A percentile compares a stretch with the other conserved stretches of the same genome.
phyloP scores from a whole-genome alignment of 2,888 invertebrate genomes.

The Exocentrus adspersus region DNA sequence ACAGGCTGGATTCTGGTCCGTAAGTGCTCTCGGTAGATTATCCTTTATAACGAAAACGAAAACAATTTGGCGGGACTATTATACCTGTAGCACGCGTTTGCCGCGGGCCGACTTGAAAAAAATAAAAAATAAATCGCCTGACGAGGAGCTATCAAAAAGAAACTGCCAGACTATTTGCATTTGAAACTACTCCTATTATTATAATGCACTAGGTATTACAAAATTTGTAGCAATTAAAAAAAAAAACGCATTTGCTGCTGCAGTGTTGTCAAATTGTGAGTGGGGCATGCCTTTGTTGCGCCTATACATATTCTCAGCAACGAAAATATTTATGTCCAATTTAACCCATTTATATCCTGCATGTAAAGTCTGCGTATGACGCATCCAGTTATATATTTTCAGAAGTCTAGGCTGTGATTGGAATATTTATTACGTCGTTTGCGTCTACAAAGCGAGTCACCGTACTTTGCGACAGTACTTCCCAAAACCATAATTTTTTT shows the following conservation, averaged over 20 bases:
- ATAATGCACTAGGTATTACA: not conserved
- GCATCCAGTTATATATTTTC: slow-evolving; percentile 27
- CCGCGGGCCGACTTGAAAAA: slow-evolving; percentile 10
- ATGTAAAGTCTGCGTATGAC: slow-evolving; percentile 24
- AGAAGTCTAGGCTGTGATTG: slow-evolving; percentile 25
- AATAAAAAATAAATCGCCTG: not conserved
- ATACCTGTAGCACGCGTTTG: slow-evolving; percentile 33
- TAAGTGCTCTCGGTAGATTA: slow-evolving; percentile 24
- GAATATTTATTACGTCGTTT: slow-evolving; percentile 17
- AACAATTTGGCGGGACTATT: slow-evolving; percentile 26
- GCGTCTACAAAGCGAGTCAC: no score
- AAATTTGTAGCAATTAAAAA: no score
- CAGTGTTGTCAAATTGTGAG: no score
- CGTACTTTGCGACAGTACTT: not conserved
- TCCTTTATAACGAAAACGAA: slow-evolving; percentile 31
- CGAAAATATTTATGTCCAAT: slow-evolving; percentile 24
- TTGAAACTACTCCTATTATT: not conserved
- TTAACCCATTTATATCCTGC: slow-evolving; percentile 31
- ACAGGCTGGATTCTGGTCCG: slow-evolving; percentile 20
- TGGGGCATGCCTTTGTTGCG: no score
- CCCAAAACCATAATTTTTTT: no score
- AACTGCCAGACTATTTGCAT: not conserved
- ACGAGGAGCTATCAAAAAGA: not conserved
- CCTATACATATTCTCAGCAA: slow-evolving; percentile 26
- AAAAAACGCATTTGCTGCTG: no score